phyloP scores from a whole-genome alignment of 2,113 vertebrate species.

The Tragulus kanchil region DNA sequence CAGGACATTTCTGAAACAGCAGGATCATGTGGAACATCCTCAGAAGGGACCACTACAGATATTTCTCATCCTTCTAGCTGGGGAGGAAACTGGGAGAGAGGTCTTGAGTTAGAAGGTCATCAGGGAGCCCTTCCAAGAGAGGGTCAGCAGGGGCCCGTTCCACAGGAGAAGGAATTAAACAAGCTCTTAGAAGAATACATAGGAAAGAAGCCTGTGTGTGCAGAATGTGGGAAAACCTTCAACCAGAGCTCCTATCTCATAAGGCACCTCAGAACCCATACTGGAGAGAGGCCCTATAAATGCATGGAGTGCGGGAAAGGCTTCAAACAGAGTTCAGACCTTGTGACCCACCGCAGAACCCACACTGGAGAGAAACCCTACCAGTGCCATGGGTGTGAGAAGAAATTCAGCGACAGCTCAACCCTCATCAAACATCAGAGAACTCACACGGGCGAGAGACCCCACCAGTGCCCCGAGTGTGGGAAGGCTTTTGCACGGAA shows the following conservation, averaged over 20 bases:
- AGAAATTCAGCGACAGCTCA: conserved; percentile 57
- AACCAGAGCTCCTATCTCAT: conserved; percentile 60
- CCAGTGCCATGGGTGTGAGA: conserved; percentile 48
- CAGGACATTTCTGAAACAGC: conserved; percentile 1
- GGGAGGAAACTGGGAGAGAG: conserved; percentile 44
- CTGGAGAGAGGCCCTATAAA: conserved; percentile 14
- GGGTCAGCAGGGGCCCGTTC: neutral
- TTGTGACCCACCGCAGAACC: conserved; percentile 50
- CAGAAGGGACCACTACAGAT: neutral
- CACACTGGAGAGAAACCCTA: conserved; percentile 60
- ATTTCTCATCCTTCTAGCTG: neutral
- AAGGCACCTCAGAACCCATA: conserved; percentile 64
- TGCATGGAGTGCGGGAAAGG: conserved; percentile 59
- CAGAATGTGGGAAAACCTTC: conserved; percentile 67
- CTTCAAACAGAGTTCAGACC: conserved; percentile 68
- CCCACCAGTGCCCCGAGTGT: neutral
- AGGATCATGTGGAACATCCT: conserved; percentile 11
- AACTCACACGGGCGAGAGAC: conserved; percentile 47
- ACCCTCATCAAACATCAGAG: conserved; percentile 58
- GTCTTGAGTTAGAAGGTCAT: neutral
- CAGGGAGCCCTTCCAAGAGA: neutral
- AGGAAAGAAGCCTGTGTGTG: conserved; percentile 55
- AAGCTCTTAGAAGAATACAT: neutral
- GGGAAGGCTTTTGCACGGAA: conserved; percentile 53
- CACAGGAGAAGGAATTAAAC: conserved; percentile 17